A percentile compares a stretch with the other conserved stretches of the same genome.
Conservation (phyloP, 2,888 invertebrate species). For the Venusia cambrica region DNA sequence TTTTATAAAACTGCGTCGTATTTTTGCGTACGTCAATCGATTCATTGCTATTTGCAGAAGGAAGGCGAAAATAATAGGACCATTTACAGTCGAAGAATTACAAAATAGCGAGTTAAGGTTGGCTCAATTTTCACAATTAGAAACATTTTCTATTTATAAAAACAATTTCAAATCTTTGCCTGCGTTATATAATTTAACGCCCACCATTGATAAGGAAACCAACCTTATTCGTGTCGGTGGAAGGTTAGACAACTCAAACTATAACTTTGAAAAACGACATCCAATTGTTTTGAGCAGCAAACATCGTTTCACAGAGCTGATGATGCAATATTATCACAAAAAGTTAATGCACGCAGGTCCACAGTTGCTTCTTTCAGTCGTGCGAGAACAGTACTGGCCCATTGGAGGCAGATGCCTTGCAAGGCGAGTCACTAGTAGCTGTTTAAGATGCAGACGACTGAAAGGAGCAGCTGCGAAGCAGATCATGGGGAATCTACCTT, state of each 20-base stretch:
- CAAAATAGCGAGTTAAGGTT: constrained; percentile 1
- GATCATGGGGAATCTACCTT: constrained; percentile 25
- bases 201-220: constrained; percentile 2
- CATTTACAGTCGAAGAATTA: constrained; percentile 2
- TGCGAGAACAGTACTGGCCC: constrained; percentile 19
- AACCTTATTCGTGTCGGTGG: constrained; percentile 9
- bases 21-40: constrained; percentile 1
- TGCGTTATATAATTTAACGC: constrained; percentile 4
- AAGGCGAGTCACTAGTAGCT: constrained; percentile 21
- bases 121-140: constrained; percentile 1
- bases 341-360: constrained; percentile 20
- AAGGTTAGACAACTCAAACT: constrained; percentile 5
- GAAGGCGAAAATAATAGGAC: constrained; percentile 5
- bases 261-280: constrained; percentile 16
- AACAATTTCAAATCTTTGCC: constrained; percentile 1
- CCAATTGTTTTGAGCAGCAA: constrained; percentile 18
- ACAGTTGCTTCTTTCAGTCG: constrained; percentile 12
- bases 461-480: constrained; percentile 22
- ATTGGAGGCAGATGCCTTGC: constrained; percentile 24
- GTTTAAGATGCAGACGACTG: constrained; percentile 27
- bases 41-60: not conserved
- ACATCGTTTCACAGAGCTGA: constrained; percentile 19
- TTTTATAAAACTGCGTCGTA: constrained; percentile 1
- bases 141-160: constrained; percentile 2
- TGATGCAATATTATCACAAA: constrained; percentile 13